These are phyloP conservation scores for Yasuhikotakia modesta DNA, from an alignment of 2,797 vertebrate species.

Conservation along the genomic window DNA sequence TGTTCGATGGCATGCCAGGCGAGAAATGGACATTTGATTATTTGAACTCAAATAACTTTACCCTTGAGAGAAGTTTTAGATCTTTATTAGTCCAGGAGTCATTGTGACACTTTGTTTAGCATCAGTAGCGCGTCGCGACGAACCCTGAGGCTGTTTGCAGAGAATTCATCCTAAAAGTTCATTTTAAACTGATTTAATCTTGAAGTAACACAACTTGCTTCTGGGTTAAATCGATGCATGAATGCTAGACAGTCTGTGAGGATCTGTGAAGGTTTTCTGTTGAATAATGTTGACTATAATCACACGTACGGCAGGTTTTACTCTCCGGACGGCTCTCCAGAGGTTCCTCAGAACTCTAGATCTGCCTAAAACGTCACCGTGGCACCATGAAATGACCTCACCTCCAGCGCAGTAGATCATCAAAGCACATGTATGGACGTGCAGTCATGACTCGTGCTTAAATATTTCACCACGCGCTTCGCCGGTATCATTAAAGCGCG, in stretches of 20 bases:
- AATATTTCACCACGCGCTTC: slow-evolving; percentile 38
- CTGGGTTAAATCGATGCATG: not conserved
- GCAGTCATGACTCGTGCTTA: slow-evolving; percentile 27
- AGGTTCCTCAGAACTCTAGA: slow-evolving; percentile 20
- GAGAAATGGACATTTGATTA: not conserved
- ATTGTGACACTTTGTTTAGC: not conserved
- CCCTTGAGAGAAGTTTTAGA: too few species aligned
- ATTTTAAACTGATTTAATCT: not conserved
- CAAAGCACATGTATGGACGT: slow-evolving; percentile 28
- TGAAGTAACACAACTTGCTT: not conserved
- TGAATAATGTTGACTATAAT: slow-evolving; percentile 5
- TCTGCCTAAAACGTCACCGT: not conserved
- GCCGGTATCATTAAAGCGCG: slow-evolving; percentile 44
- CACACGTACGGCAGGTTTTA: not conserved
- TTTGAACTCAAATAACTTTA: not conserved
- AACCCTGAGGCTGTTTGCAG: not conserved
- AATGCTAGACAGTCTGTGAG: not conserved
- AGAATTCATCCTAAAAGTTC: not conserved
- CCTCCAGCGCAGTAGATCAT: slow-evolving; percentile 34
- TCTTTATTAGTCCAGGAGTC: not conserved
- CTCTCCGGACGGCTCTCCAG: slow-evolving; percentile 31
- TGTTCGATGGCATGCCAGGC: too few species aligned
- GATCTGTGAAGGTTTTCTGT: not conserved
- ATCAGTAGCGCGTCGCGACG: not conserved
- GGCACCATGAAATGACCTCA: slow-evolving; percentile 47